Conservation (phyloP, 35 echinoderm and acorn worm species). For the Ophiothrix spiculata region DNA sequence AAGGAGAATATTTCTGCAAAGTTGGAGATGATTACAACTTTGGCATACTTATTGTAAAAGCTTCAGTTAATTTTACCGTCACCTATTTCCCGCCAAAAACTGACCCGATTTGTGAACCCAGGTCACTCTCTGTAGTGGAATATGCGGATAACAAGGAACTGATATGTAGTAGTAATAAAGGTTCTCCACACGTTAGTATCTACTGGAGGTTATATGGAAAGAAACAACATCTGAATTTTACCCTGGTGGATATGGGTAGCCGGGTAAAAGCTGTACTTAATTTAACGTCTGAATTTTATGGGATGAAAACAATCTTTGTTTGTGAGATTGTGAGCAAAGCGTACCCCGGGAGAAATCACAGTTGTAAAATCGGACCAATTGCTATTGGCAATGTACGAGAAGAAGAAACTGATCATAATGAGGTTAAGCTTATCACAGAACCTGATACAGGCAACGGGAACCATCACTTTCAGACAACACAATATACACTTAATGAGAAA, state of each 20-base stretch:
- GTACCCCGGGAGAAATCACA: not conserved
- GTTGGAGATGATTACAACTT: not conserved
- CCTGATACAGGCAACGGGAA: too few species aligned
- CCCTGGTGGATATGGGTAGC: not conserved
- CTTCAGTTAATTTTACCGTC: not conserved
- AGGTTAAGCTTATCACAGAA: too few species aligned
- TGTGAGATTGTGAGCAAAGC: not conserved
- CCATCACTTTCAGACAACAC: too few species aligned
- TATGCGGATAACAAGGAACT: not conserved
- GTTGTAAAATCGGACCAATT: not conserved
- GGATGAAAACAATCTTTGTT: not conserved
- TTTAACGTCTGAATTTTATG: not conserved
- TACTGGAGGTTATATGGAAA: not conserved
- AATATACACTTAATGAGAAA: too few species aligned
- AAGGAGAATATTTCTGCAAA: slow-evolving; percentile 6
- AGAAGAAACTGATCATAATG: too few species aligned
- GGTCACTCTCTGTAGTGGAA: not conserved
- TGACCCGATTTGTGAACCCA: not conserved
- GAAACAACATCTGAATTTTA: not conserved
- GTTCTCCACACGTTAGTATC: not conserved
- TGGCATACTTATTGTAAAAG: not conserved
- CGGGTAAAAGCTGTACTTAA: not conserved
- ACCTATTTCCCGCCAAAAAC: not conserved
- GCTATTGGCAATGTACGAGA: too few species aligned
- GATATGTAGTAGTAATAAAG: not conserved